Conservation (phyloP, 1,140 invertebrate genomes). For the Drusus annulatus region DNA sequence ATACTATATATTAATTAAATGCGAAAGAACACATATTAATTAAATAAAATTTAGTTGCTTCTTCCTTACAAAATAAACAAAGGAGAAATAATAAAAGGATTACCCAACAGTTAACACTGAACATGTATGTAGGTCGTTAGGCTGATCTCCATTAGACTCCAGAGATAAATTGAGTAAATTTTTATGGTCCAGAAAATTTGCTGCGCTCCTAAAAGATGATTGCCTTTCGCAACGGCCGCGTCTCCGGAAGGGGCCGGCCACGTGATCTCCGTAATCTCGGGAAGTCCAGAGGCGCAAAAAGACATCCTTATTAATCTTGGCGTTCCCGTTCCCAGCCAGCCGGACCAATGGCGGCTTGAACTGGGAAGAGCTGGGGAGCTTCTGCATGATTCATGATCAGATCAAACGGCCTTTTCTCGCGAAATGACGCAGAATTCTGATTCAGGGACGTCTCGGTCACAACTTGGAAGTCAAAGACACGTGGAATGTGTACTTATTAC, state of each 20-base stretch:
- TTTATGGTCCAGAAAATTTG: conserved; percentile 18
- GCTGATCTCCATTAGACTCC: neutral
- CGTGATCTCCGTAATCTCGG: conserved; percentile 37
- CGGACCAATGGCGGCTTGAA: neutral
- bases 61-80: too few relatives aligned
- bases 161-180: conserved; percentile 11
- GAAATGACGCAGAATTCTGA: neutral
- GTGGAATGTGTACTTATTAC: too few relatives aligned
- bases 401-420: neutral
- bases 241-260: conserved; percentile 3
- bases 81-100: too few relatives aligned
- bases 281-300: conserved; percentile 50
- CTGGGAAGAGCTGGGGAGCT: too few relatives aligned
- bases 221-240: conserved; percentile 32
- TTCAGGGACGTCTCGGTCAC: too few relatives aligned
- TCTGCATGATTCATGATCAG: neutral
- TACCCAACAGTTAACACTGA: too few relatives aligned
- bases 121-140: neutral
- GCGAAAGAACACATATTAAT: too few relatives aligned
- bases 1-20: too few relatives aligned
- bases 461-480: too few relatives aligned
- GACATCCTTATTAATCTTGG: conserved; percentile 52
- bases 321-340: neutral
- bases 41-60: too few relatives aligned
- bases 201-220: neutral